Evolutionary conservation across 1,140 invertebrate genomes (phyloP).

Genomic region (Whitmania pigra): DNA sequence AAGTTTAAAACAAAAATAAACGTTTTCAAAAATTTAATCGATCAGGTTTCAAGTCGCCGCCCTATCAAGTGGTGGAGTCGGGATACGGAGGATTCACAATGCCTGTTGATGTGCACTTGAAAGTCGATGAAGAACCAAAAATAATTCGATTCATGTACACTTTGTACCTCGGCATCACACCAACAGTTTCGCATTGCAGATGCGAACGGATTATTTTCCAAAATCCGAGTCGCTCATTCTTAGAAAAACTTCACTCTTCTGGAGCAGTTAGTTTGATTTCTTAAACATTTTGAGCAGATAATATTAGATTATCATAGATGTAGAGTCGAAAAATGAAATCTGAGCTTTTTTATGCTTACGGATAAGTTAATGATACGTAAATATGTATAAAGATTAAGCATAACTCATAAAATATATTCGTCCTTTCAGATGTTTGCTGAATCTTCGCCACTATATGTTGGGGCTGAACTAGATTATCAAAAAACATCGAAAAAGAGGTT

Average conservation of each 20-base stretch:
- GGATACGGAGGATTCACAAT: constrained; percentile 86
- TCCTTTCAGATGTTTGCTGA: too few species aligned
- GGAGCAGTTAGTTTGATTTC: constrained; percentile 54
- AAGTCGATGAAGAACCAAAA: constrained; percentile 78
- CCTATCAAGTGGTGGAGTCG: constrained; percentile 76
- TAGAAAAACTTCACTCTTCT: constrained; percentile 68
- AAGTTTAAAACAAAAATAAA: not conserved
- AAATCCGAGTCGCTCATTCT: constrained; percentile 76
- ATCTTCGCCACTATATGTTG: too few species aligned
- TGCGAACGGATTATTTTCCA: constrained; percentile 65
- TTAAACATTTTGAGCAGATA: too few species aligned
- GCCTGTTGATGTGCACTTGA: constrained; percentile 77
- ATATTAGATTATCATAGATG: too few species aligned
- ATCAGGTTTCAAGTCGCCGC: constrained; percentile 59
- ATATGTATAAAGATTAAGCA: too few species aligned
- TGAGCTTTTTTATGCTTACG: too few species aligned
- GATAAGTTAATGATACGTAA: too few species aligned
- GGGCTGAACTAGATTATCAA: too few species aligned
- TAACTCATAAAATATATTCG: too few species aligned
- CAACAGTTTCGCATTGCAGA: constrained; percentile 47
- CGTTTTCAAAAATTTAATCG: constrained; percentile 11
- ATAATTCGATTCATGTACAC: constrained; percentile 76
- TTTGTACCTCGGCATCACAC: constrained; percentile 57
- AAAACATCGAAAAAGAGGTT: too few species aligned
- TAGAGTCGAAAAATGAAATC: too few species aligned